Conservation (phyloP, 2,888 invertebrate genomes). For the Tetranychus truncatus region DNA sequence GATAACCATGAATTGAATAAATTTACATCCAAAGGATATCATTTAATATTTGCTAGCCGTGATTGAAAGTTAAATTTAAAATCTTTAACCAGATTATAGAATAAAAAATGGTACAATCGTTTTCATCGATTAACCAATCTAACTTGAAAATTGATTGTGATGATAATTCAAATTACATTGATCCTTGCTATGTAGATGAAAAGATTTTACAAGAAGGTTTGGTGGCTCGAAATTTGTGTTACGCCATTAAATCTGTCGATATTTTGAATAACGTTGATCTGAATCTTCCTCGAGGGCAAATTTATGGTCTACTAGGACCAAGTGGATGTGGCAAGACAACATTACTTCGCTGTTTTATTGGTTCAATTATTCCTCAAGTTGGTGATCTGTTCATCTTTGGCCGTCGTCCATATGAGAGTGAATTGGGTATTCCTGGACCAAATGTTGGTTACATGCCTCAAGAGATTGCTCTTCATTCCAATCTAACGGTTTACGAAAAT, state of each 20-base stretch:
- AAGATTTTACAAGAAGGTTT: background rate
- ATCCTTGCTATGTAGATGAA: background rate
- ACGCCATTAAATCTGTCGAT: background rate
- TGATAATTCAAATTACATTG: background rate
- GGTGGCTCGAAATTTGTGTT: background rate
- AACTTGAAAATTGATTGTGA: too few species aligned
- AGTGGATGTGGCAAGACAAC: constrained; percentile 12
- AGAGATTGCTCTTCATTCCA: background rate
- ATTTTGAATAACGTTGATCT: constrained; percentile 1
- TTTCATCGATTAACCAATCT: too few species aligned
- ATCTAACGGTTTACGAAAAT: constrained; percentile 6
- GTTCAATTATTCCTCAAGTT: background rate
- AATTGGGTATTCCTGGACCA: background rate
- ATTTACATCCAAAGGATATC: too few species aligned
- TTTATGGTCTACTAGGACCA: constrained; percentile 8
- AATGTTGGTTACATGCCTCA: constrained; percentile 10
- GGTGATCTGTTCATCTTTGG: constrained; percentile 6
- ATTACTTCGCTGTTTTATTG: background rate
- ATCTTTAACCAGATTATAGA: too few species aligned
- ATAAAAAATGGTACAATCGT: too few species aligned
- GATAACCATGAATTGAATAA: too few species aligned
- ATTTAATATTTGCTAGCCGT: too few species aligned
- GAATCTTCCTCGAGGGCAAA: background rate
- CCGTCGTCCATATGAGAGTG: background rate
- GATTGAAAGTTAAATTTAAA: too few species aligned